Evolutionary conservation across 1,140 invertebrate genomes (phyloP), one percentile per base, ranked within the genome.

Genomic region (Drosophila auraria): DNA sequence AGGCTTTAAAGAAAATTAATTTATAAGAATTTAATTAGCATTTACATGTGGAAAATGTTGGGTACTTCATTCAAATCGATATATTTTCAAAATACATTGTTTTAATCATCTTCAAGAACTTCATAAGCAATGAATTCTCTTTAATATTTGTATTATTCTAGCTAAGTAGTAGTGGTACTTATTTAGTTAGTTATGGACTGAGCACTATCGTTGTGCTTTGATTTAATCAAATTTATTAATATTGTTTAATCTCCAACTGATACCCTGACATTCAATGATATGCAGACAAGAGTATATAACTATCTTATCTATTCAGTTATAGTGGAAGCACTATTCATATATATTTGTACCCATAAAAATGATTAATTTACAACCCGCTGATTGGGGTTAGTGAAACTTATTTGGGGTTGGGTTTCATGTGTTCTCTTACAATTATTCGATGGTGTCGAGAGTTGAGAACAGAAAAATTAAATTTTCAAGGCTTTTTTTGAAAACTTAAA

Each of bases 221-320:
- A 56, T 56, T 56, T 56, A 56, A 38, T 54, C 12, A 20, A 23
- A 56, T 23, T 56, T 56, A 56, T 56, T 20, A 56, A 23, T 56
- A 15, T 38, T 20, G 17, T 38, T 56, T 56, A 15, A 56, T 56
- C 53, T 56, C 0, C 33, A 15, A 7, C 53, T 56, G 53, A 56
- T 56, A 17, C 12, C 33, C 36, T 38, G 33, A 38, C 53, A 56
- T 38, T 54, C 53, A 20, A 54, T 54, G 53, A 36, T 54, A 38
- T 8, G 17, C 53, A 36, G 20, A 38, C 53, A 56, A 8, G 30
- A 36, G 51, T 38, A 38, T 23, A 23, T 8, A 56, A 56, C 33
- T 38, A 56, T 56, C 53, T 56, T 56, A 56, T 56, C 53, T 23
- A 56, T 23, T 38, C 3, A 15, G 17, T 38, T 54, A 38, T 56